Evolutionary conservation across 2,888 invertebrate species (phyloP), one percentile per base, ranked within the genome.

Genomic region (Drymonia ruficornis): DNA sequence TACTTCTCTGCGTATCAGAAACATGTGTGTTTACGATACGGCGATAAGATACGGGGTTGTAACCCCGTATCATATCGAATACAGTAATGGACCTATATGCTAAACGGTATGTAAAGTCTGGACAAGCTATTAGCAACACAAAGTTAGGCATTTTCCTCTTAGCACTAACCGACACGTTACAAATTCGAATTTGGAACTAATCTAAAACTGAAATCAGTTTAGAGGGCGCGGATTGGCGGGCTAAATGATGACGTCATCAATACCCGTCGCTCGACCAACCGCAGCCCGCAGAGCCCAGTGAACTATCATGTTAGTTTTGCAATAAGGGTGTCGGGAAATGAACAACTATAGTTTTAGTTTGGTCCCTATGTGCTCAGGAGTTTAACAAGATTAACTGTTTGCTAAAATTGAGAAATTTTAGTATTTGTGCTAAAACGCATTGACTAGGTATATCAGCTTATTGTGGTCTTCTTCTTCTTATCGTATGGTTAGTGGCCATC

Each of bases 211-310:
- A 83, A 83, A 89, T 88, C 88, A 81, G 84, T 87, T 84, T 78
- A 76, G 76, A 71, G 73, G 61, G 72, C 77, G 78, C 79, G 82
- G 86, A 88, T 89, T 90, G 89, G 89, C 79, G 78, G 67, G 77
- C 66, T 87, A 86, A 91, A 78, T 77, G 82, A 90, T 91, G 89
- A 88, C 87, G 85, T 86, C 86, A 90, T 91, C 84, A 85, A 88
- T 90, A 84, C 70, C 68, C 75, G 84, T 87, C 88, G 70, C 59
- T 72, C 79, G 72, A 78, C 83, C 84, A 86, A 87, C 88, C 89
- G 76, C 87, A 82, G 68, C 70, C 69, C 70, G 62, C 69, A 67
- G 72, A 51, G 64, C 67, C 61, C 69, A 66, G 44, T 63, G 61
- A 70, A 68, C 65, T 70, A 59, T 63, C 63, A 65, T 70, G 72